Evolutionary conservation across 2,888 invertebrate species (phyloP), one percentile per base, ranked within the genome.

Genomic region (Lasioglossum zephyrum): DNA sequence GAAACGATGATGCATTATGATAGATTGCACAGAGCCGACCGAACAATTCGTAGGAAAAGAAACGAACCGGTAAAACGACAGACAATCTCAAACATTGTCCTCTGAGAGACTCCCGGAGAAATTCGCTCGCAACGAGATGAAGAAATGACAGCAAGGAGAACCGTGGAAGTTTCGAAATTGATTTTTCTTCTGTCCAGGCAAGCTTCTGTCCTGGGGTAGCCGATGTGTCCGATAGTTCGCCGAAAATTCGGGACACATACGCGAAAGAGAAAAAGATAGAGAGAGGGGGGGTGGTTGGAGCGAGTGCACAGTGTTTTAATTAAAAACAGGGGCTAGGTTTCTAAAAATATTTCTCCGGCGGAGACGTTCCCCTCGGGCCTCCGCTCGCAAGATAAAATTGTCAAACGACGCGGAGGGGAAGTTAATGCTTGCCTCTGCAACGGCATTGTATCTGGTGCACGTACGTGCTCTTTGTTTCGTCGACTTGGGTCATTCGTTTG

Each of bases 391-490:
- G 82, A 81, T 90, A 82, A 86, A 89, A 90, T 90, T 90, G 88
- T 89, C 89, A 87, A 78, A 77, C 81, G 73, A 57, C 49, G 84
- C 66, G 60, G 41, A 60, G 53, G 26, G 70, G 26, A 80, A 73
- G 77, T 76, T 77, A 72, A 77, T 77, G 77, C 75, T 31, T 47
- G 49, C 44, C 74, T 39, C 57, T 39, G 49, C 49, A 39, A 75
- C 73, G 72, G 63, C 78, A 66, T 86, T 86, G 79, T 88, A 89
- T 85, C 90, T 89, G 86, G 73, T 72, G 86, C 89, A 90, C 88
- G 90, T 89, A 88, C 82, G 63, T 73, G 83, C 89, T 83, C 90
- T 89, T 89, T 90, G 89, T 89, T 89, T 89, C 80, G 83, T 74
- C 82, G 79, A 89, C 86, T 90, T 79, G 88, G 90, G 72, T 83